Conservation (phyloP, 2,888 invertebrate genomes). For the Notodonta ziczac region DNA sequence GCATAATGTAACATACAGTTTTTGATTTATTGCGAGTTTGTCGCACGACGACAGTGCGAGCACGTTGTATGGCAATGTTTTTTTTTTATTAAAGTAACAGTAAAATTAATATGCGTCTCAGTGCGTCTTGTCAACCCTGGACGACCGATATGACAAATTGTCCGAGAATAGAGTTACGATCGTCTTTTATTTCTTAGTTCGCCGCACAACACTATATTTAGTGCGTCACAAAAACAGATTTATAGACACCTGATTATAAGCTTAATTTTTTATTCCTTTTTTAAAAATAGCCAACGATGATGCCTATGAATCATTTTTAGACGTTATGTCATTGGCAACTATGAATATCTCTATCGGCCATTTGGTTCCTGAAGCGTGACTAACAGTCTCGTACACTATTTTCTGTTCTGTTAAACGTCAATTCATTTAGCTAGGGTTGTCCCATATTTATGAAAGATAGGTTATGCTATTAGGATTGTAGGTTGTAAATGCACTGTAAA, state of each 20-base stretch:
- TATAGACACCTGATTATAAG: background rate
- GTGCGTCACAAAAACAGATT: constrained; percentile 3
- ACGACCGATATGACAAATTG: constrained; percentile 15
- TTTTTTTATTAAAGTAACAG: background rate
- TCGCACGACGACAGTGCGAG: background rate
- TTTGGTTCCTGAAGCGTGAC: constrained; percentile 2
- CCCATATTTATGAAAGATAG: background rate
- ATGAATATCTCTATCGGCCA: background rate
- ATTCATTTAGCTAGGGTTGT: background rate
- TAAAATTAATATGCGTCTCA: background rate
- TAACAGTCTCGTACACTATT: background rate
- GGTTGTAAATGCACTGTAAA: background rate
- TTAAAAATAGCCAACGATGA: background rate
- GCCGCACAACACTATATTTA: constrained; percentile 8
- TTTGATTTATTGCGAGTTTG: background rate
- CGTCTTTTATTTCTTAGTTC: constrained; percentile 15
- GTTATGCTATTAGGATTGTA: background rate
- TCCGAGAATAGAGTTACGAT: constrained; percentile 20
- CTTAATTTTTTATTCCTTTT: background rate
- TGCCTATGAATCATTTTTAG: background rate
- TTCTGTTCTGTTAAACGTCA: background rate
- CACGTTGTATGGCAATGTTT: background rate
- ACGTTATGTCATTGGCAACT: constrained; percentile 3
- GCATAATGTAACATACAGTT: background rate
- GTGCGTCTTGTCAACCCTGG: background rate